These are phyloP conservation scores for Batillaria attramentaria DNA, from an alignment of 1,140 invertebrate species.

Conservation along the genomic window DNA sequence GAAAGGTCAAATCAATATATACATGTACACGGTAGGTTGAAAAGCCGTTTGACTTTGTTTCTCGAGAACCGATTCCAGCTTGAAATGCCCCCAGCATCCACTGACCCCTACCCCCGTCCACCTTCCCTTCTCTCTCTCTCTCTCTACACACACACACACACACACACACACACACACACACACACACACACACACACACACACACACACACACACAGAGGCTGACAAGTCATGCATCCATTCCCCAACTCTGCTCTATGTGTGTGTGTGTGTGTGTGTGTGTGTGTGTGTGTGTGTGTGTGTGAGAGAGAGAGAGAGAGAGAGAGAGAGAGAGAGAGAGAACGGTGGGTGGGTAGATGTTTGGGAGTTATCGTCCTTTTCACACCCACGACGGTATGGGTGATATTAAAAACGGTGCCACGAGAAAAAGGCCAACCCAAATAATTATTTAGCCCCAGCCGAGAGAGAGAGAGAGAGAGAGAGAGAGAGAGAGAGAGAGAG, in stretches of 20 bases:
- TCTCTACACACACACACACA: background rate
- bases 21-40: too few relatives aligned
- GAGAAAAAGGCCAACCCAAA: background rate
- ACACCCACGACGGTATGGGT: background rate
- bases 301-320: background rate
- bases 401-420: background rate
- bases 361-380: too few relatives aligned
- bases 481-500: too few relatives aligned
- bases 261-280: background rate
- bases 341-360: too few relatives aligned
- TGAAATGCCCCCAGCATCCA: too few relatives aligned
- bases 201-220: background rate
- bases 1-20: too few relatives aligned
- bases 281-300: background rate
- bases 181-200: constrained; percentile 2
- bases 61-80: too few relatives aligned
- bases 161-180: constrained; percentile 2
- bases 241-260: background rate
- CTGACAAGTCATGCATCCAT: background rate
- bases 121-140: background rate
- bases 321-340: background rate
- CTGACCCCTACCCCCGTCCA: too few relatives aligned
- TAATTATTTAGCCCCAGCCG: too few relatives aligned
- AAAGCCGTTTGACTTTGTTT: too few relatives aligned
- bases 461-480: too few relatives aligned